Base-by-base conservation (phyloP, 1,140 invertebrate genomes). In the Oreohelix idahoensis region DNA sequence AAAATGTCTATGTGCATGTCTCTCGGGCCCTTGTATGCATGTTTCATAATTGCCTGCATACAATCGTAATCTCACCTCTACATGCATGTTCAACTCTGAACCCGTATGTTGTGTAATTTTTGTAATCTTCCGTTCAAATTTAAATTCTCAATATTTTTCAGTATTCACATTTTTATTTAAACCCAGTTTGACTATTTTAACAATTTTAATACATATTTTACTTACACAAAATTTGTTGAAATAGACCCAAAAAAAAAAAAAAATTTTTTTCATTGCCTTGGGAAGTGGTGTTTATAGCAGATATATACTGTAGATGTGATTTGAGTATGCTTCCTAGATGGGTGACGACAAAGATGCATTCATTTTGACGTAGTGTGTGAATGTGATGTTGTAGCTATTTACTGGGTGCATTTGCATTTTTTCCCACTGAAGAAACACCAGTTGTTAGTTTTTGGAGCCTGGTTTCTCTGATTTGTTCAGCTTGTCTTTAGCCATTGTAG, bases 361-460 rank as follows among this genome's bases (percentile, higher is more conserved):
- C 77, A 79, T 79, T 79, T 79, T 79, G 77, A 66, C 42, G 53
- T 79, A 79, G 77, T 69, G 58, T 78, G 75, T 79, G 45, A 10
- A 63, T 79, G 77, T 79, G 77, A 35, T 76, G 74, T 73, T 26
- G 36, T 45, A 42, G 38, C 29, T 23, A n/a, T 58, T 2, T 73
- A 42, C 29, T 20, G 38, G 23, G 45, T 53, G 74, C 42, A 66
- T 66, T 66, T 66, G 2, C 29, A 32, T 29, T 5, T 29, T 66
- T 32, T 15, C 23, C 5, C 29, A 66, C 29, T 66, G 63, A 66
- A 66, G 63, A 66, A 66, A 29, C 63, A 66, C 63, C 63, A 66
- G 63, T 66, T 66, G 63, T 66, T 66, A 66, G 63, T 32, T 66
- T 32, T 66, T 29, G 63, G 29, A 35, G 29, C 17, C 63, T 66